Conservation (phyloP, 1,140 invertebrate genomes). For the Drosophila punjabiensis region DNA sequence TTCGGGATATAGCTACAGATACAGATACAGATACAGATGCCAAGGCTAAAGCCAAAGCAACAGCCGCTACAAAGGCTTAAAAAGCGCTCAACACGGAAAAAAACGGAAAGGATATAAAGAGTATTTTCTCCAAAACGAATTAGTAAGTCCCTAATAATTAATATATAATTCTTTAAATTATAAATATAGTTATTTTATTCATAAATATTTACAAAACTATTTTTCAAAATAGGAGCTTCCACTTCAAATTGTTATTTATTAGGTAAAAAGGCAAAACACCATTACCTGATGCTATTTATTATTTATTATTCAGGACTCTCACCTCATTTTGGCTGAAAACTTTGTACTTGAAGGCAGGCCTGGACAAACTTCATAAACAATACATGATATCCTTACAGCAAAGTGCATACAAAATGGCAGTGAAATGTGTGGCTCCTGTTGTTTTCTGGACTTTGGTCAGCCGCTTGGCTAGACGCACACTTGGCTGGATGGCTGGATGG, state of each 20-base stretch:
- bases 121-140: neutral
- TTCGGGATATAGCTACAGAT: constrained; percentile 35
- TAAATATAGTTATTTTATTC: neutral
- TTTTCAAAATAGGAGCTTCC: neutral
- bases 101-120: neutral
- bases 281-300: neutral
- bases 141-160: neutral
- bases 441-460: constrained; percentile 43
- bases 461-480: constrained; percentile 55
- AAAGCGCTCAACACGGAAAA: constrained; percentile 58
- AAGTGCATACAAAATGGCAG: constrained; percentile 33
- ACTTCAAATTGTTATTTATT: neutral
- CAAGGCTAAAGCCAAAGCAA: constrained; percentile 48
- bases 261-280: too few relatives aligned
- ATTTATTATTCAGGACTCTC: constrained; percentile 9
- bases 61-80: constrained; percentile 77
- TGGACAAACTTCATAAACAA: constrained; percentile 25
- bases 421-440: constrained; percentile 54
- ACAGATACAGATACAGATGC: constrained; percentile 46
- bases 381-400: constrained; percentile 27
- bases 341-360: neutral
- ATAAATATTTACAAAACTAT: neutral
- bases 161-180: neutral
- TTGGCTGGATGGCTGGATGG: constrained; percentile 37
- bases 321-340: neutral